phyloP scores from a whole-genome alignment of 2,113 vertebrate genomes.

The Spheniscus mendiculus region DNA sequence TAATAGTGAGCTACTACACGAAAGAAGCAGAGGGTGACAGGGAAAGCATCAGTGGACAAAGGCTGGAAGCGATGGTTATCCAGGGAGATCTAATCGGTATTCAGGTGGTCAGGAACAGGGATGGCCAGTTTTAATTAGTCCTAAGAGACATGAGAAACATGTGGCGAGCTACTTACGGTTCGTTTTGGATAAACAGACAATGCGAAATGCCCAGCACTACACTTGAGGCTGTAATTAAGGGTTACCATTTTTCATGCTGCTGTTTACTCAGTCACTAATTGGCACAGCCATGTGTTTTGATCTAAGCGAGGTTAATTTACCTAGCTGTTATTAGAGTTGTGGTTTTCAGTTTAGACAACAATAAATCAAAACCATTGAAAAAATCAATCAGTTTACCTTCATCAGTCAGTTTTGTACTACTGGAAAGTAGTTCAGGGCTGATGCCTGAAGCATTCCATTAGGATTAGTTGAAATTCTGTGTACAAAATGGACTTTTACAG shows the following conservation, averaged over 20 bases:
- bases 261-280: not conserved
- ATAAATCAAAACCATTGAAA: not conserved
- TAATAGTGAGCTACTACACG: not conserved
- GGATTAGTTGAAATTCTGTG: not conserved
- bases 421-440: not conserved
- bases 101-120: not conserved
- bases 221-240: slow-evolving; percentile 32
- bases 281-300: not conserved
- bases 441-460: not conserved
- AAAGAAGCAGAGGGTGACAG: not conserved
- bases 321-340: not conserved
- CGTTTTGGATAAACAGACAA: slow-evolving; percentile 17
- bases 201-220: not conserved
- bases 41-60: not conserved
- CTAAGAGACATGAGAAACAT: slow-evolving; percentile 19
- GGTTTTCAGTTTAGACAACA: not conserved
- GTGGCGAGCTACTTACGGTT: slow-evolving; percentile 24
- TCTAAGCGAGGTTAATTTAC: not conserved
- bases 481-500: not conserved
- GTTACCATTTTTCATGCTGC: not conserved
- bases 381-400: not conserved
- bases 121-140: slow-evolving; percentile 48
- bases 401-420: not conserved
- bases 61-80: not conserved
- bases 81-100: not conserved